These are phyloP conservation scores for Rhorus exstirpatorius DNA, from an alignment of 2,888 invertebrate genomes.

Conservation along the genomic window DNA sequence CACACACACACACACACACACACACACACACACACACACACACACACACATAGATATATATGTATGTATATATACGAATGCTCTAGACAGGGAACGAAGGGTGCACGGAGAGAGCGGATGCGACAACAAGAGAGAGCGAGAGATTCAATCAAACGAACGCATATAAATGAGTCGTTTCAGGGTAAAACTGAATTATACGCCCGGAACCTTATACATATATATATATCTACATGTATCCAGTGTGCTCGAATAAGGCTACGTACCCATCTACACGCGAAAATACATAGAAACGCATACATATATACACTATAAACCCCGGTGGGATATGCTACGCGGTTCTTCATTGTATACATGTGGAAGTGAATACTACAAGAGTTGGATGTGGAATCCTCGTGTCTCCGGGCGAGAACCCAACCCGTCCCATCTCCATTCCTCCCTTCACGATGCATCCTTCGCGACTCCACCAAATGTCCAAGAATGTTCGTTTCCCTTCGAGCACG, in stretches of 20 bases:
- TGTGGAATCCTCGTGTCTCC: slow-evolving; percentile 44
- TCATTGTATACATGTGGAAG: slow-evolving; percentile 30
- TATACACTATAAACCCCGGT: slow-evolving; percentile 16
- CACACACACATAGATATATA: neutral
- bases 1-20: slow-evolving; percentile 6
- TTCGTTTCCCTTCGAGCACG: slow-evolving; percentile 43
- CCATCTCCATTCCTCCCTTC: slow-evolving; percentile 49
- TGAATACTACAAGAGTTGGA: slow-evolving; percentile 33
- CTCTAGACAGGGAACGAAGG: slow-evolving; percentile 50
- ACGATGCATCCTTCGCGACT: slow-evolving; percentile 35
- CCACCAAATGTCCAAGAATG: slow-evolving; percentile 54
- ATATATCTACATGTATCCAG: slow-evolving; percentile 20
- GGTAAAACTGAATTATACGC: slow-evolving; percentile 83
- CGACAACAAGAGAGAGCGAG: slow-evolving; percentile 70
- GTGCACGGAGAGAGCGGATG: slow-evolving; percentile 61
- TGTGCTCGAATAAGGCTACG: slow-evolving; percentile 53
- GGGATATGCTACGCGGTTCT: slow-evolving; percentile 26
- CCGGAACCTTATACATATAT: slow-evolving; percentile 70
- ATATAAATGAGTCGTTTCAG: slow-evolving; percentile 85
- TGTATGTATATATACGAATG: neutral
- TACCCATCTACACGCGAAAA: slow-evolving; percentile 73
- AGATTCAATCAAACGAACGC: slow-evolving; percentile 85
- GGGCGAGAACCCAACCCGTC: slow-evolving; percentile 65
- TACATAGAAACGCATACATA: slow-evolving; percentile 29
- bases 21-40: neutral